Evolutionary conservation across 2,113 vertebrate species (phyloP).

Genomic region (Spea multiplicata): DNA sequence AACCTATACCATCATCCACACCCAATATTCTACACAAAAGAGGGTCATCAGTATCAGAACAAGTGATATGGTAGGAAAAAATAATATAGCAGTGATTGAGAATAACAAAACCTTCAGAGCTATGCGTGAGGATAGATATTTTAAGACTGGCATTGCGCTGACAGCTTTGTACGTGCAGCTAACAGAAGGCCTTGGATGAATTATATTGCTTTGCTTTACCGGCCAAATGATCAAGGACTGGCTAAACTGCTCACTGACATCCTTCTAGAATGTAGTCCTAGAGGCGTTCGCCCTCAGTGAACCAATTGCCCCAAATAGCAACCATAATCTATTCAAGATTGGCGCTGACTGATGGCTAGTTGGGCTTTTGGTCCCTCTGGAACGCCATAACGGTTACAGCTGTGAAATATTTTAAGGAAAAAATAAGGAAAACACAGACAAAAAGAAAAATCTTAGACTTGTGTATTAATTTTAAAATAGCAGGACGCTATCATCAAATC

Average conservation of each 20-base stretch:
- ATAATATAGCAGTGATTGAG: too few species aligned
- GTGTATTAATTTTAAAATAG: not conserved
- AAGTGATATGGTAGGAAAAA: too few species aligned
- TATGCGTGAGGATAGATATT: too few species aligned
- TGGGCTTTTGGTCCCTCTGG: slow-evolving; percentile 25
- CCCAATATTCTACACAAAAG: too few species aligned
- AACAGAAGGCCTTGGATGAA: slow-evolving; percentile 1
- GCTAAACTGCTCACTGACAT: slow-evolving; percentile 31
- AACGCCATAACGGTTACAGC: not conserved
- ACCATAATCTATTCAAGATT: slow-evolving; percentile 29
- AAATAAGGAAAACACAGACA: not conserved
- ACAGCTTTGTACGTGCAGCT: not conserved
- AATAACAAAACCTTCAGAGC: too few species aligned
- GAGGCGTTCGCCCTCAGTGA: slow-evolving; percentile 33
- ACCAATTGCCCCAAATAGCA: slow-evolving; percentile 10
- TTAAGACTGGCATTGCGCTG: not conserved
- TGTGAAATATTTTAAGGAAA: slow-evolving; percentile 5
- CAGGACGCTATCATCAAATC: not conserved
- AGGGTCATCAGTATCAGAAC: too few species aligned
- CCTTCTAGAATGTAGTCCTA: slow-evolving; percentile 30
- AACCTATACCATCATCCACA: too few species aligned
- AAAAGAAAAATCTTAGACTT: not conserved
- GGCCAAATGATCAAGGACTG: slow-evolving; percentile 31
- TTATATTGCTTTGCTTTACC: not conserved
- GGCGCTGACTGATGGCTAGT: slow-evolving; percentile 20